Evolutionary conservation across 2,797 vertebrate species (phyloP).

Genomic region (Botia almorhae): DNA sequence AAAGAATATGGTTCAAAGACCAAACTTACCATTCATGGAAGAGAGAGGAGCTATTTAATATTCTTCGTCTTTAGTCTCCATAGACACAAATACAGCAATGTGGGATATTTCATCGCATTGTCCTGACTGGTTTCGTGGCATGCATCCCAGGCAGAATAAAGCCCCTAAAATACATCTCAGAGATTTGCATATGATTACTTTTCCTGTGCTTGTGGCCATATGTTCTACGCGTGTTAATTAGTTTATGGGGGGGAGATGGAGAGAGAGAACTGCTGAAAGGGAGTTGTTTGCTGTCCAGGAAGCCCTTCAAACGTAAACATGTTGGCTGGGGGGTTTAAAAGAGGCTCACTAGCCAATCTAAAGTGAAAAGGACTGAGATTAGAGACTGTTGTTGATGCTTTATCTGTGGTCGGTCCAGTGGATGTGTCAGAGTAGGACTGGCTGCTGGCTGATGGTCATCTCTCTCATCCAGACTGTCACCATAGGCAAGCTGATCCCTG

Average conservation of each 20-base stretch:
- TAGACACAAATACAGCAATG: conserved; percentile 49
- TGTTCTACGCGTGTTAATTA: conserved; percentile 72
- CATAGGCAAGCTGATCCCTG: conserved; percentile 53
- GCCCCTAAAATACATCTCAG: conserved; percentile 60
- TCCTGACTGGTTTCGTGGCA: conserved; percentile 61
- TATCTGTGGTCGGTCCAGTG: conserved; percentile 58
- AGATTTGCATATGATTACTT: conserved; percentile 73
- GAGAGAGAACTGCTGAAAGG: conserved; percentile 1
- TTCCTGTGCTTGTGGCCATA: conserved; percentile 64
- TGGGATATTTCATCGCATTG: conserved; percentile 58
- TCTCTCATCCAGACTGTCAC: conserved; percentile 61
- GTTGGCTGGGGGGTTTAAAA: not conserved
- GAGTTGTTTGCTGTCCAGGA: conserved; percentile 35
- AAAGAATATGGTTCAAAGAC: conserved; percentile 50
- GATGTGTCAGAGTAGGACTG: conserved; percentile 59
- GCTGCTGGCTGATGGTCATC: conserved; percentile 61
- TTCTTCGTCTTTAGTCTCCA: conserved; percentile 40
- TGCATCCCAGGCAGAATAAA: conserved; percentile 63
- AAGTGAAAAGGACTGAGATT: conserved; percentile 59
- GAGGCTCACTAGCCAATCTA: conserved; percentile 33
- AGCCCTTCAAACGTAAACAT: conserved; percentile 20
- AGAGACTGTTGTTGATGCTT: conserved; percentile 57
- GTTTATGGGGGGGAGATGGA: conserved; percentile 58
- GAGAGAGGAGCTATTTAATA: conserved; percentile 49
- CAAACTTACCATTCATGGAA: conserved; percentile 24